phyloP scores from a whole-genome alignment of 2,888 invertebrate genomes.

The Ornithoptera alexandrae region DNA sequence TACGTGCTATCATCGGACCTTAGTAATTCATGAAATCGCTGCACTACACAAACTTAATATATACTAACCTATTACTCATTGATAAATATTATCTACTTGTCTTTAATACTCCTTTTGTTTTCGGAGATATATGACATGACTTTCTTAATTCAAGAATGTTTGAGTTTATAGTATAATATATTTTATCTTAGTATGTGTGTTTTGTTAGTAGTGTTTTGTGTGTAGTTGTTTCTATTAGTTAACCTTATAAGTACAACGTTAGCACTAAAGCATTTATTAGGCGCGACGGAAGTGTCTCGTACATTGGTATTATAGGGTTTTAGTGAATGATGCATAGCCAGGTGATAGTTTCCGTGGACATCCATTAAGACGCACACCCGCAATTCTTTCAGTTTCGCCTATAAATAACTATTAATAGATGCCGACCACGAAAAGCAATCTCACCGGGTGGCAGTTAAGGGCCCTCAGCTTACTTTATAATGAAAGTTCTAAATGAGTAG shows the following conservation, averaged over 20 bases:
- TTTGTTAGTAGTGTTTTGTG: too few relatives aligned
- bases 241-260: too few relatives aligned
- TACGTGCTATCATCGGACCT: slow-evolving; percentile 51
- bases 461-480: slow-evolving; percentile 73
- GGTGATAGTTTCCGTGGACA: slow-evolving; percentile 54
- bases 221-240: too few relatives aligned
- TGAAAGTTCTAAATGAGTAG: slow-evolving; percentile 68
- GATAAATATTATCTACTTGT: not conserved
- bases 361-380: slow-evolving; percentile 51
- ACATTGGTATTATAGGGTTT: not conserved
- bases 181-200: too few relatives aligned
- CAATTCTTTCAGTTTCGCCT: slow-evolving; percentile 62
- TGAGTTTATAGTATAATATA: too few relatives aligned
- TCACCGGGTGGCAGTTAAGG: slow-evolving; percentile 71
- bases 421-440: slow-evolving; percentile 76
- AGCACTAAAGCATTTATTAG: not conserved
- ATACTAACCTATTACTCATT: not conserved
- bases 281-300: not conserved
- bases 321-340: slow-evolving; percentile 47
- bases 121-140: not conserved
- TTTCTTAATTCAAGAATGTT: not conserved
- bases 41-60: not conserved
- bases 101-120: not conserved
- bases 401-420: slow-evolving; percentile 75
- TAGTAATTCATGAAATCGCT: not conserved